A percentile compares a stretch with the other conserved stretches of the same genome.
Evolutionary conservation across 2,113 vertebrate genomes (phyloP).

Genomic region (Mastomys natalensis): DNA sequence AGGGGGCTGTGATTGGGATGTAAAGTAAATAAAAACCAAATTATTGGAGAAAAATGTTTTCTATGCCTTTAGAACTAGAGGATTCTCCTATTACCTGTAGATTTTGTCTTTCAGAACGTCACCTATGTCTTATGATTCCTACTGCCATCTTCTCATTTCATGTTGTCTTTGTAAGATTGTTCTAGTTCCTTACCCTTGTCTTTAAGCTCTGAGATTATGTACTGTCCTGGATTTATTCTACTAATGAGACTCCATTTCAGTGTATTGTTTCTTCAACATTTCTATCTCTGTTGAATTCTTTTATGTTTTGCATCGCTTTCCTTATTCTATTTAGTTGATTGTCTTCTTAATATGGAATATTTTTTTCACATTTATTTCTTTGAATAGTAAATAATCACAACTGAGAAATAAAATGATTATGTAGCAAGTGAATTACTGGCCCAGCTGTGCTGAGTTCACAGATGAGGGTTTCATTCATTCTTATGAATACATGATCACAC

Average conservation of each 20-base stretch:
- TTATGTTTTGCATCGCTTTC: neutral
- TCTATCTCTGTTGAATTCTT: neutral
- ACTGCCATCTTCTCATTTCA: neutral
- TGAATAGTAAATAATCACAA: neutral
- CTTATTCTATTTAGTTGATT: neutral
- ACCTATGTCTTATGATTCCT: neutral
- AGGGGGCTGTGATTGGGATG: too few species aligned
- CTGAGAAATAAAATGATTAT: neutral
- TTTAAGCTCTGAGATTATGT: neutral
- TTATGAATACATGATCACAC: neutral
- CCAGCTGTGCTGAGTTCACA: neutral
- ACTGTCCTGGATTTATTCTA: neutral
- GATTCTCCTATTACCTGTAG: neutral
- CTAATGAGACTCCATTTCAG: neutral
- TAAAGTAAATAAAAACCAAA: too few species aligned
- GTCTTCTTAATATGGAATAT: neutral
- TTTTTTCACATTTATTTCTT: neutral
- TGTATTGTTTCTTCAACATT: neutral
- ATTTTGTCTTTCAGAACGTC: neutral
- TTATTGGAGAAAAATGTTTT: too few species aligned
- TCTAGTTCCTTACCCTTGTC: neutral
- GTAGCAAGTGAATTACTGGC: neutral
- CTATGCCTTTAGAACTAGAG: neutral
- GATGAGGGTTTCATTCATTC: neutral
- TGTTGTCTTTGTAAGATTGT: neutral